phyloP scores from a whole-genome alignment of 2,797 vertebrate species.

The Microhierax caerulescens region DNA sequence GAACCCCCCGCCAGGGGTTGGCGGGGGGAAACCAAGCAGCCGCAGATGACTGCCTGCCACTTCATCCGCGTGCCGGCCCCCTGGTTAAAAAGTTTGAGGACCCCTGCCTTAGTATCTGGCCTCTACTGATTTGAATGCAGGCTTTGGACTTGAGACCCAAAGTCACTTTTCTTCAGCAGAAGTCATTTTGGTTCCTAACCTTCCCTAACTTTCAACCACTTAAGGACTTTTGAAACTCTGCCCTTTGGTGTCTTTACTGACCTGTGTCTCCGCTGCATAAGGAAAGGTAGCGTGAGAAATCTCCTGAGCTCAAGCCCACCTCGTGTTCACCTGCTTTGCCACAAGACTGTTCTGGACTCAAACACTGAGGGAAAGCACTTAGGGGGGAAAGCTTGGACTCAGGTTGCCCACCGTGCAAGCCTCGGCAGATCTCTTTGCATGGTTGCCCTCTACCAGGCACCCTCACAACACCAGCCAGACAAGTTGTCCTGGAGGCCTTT shows the following conservation, averaged over 20 bases:
- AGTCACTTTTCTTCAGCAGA: neutral
- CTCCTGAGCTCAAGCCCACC: neutral
- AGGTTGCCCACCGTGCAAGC: neutral
- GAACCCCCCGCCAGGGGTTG: too few relatives aligned
- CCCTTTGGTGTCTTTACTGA: neutral
- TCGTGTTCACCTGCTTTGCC: accelerated
- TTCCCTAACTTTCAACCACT: neutral
- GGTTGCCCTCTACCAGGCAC: neutral
- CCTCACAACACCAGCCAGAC: neutral
- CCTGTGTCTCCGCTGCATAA: neutral
- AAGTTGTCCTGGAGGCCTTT: neutral
- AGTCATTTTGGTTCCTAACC: neutral
- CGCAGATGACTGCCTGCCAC: too few relatives aligned
- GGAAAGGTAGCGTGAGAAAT: neutral
- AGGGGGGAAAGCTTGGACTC: neutral
- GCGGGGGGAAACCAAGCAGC: too few relatives aligned
- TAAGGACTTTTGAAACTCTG: neutral
- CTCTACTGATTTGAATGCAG: neutral
- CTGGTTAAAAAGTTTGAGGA: too few relatives aligned
- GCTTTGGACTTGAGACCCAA: neutral
- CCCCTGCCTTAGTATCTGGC: too few relatives aligned
- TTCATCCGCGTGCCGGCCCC: too few relatives aligned
- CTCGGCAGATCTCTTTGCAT: neutral
- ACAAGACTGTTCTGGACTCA: neutral
- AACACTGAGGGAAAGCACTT: accelerated